Evolutionary conservation across 2,888 invertebrate species (phyloP), one percentile per base, ranked within the genome.

Genomic region (Nyleta sp.): DNA sequence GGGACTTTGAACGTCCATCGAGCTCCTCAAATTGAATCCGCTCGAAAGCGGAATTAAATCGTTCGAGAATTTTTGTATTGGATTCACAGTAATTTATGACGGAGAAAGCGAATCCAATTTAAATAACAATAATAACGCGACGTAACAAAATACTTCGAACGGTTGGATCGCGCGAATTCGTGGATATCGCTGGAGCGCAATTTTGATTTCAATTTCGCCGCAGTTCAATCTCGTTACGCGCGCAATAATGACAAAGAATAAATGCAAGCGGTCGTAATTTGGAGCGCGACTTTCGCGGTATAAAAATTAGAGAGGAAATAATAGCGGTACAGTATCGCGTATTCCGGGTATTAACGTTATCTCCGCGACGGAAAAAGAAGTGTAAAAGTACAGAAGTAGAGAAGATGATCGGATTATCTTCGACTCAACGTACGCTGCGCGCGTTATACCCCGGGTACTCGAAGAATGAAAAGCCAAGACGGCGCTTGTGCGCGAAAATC

Each of bases 341-440:
- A 64, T 64, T 42, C 31, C 38, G 35, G 28, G 64, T 40, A 70
- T 70, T 59, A 59, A 42, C 53, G 53, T 65, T 65, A 53, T 65
- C 22, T 53, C 13, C 15, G 15, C 53, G 20, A 53, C 6, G 38
- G 28, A 52, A 52, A 50, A 44, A 17, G 55, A 57, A 48, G 68
- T 44, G 65, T 65, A 42, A 71, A 42, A 40, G 40, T 60, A 50
- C 13, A 33, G 28, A 33, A 50, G 52, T 31, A 20, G 70, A 31
- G 31, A 71, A 60, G 60, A 71, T 71, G 70, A 71, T 71, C 70
- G 60, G 70, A 60, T 71, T 71, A 71, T 71, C 52, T 50, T 60
- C 42, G 42, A 60, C 17, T n/a, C 52, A 33, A 53, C 70, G 70
- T 60, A 60, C 60, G 59, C 35, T 24, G 60, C 17, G 42, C 52